Evolutionary conservation across 2,797 vertebrate species (phyloP).

Genomic region (Synanceia verrucosa): DNA sequence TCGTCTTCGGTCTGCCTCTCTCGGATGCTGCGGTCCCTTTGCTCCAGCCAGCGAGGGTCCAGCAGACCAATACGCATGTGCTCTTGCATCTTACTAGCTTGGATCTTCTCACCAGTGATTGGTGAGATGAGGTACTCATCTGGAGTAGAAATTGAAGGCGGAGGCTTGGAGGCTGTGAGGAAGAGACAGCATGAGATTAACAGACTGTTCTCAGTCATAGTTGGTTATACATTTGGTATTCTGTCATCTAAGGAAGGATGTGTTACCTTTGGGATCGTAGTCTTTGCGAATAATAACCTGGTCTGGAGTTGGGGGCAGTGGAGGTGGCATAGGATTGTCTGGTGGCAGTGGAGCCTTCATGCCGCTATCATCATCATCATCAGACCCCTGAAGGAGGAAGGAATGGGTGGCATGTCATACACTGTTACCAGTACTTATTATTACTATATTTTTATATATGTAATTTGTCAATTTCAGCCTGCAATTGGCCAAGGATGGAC

Average conservation of each 20-base stretch:
- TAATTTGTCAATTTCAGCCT: neutral
- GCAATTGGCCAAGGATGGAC: neutral
- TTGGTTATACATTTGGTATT: neutral
- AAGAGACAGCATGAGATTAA: constrained; percentile 6
- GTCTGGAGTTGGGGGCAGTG: constrained; percentile 96
- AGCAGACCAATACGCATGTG: constrained; percentile 98
- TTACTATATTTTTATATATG: neutral
- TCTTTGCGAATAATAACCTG: constrained; percentile 99
- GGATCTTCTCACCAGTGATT: constrained; percentile 98
- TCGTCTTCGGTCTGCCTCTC: constrained; percentile 98
- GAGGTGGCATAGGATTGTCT: constrained; percentile 96
- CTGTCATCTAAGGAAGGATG: neutral
- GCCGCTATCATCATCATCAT: constrained; percentile 93
- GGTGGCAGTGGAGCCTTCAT: constrained; percentile 94
- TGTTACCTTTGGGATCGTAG: constrained; percentile 96
- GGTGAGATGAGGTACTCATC: constrained; percentile 98
- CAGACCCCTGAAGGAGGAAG: constrained; percentile 87
- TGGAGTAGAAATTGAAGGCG: constrained; percentile 77
- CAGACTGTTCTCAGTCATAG: neutral
- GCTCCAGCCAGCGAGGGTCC: constrained; percentile 97
- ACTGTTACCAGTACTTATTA: neutral
- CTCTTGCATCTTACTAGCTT: constrained; percentile 99
- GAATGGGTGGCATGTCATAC: neutral
- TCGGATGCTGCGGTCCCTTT: constrained; percentile 93
- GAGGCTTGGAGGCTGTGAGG: constrained; percentile 88